Evolutionary conservation across 30 jellyfish, hydroid and myxozoan species (phyloP).

Genomic region (Pelagia noctiluca): DNA sequence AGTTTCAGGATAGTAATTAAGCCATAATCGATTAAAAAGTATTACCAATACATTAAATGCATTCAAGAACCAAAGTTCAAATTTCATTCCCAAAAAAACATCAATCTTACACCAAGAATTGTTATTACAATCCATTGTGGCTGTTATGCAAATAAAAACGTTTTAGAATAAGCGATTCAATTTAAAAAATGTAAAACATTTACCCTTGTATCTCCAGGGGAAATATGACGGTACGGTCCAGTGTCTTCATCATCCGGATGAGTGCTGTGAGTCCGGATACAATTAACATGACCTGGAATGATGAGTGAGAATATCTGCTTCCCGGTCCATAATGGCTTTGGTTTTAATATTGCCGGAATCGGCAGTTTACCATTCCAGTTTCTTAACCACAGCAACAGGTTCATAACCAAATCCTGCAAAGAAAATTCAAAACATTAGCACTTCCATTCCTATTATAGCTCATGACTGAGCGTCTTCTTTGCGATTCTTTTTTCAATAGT

Average conservation of each 20-base stretch:
- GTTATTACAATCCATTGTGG: too few relatives aligned
- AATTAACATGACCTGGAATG: slow-evolving; percentile 93
- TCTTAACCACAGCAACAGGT: slow-evolving; percentile 94
- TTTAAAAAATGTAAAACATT: not conserved
- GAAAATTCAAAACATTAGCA: too few relatives aligned
- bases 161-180: not conserved
- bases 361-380: slow-evolving; percentile 98
- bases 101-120: too few relatives aligned
- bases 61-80: too few relatives aligned
- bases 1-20: too few relatives aligned
- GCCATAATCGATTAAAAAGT: too few relatives aligned
- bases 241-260: slow-evolving; percentile 99
- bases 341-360: slow-evolving; percentile 92
- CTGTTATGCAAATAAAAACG: too few relatives aligned
- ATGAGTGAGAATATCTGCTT: slow-evolving; percentile 95
- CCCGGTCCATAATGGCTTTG: slow-evolving; percentile 99
- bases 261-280: slow-evolving; percentile 93
- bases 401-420: slow-evolving; percentile 91
- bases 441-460: too few relatives aligned
- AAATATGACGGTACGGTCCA: slow-evolving; percentile 88
- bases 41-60: too few relatives aligned
- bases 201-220: slow-evolving; percentile 99
- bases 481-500: too few relatives aligned
- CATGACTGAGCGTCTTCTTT: too few relatives aligned
- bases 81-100: too few relatives aligned